Percentiles rank a stretch among this genome's conserved stretches.
phyloP scores from a whole-genome alignment of 2,888 invertebrate genomes.

The Bellardia bayeri region DNA sequence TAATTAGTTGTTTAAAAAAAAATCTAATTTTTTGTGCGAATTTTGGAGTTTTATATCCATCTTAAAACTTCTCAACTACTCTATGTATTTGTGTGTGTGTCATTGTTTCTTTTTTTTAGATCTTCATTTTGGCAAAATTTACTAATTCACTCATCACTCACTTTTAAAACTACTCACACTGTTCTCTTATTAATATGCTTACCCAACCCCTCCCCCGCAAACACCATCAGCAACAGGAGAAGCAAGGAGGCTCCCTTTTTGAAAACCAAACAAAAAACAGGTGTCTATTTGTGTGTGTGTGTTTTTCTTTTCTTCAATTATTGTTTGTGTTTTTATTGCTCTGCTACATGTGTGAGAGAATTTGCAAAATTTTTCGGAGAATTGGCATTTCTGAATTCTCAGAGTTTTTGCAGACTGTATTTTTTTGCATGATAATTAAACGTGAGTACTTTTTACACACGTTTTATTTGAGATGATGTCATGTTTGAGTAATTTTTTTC shows the following conservation, averaged over 20 bases:
- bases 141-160: constrained; percentile 55
- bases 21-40: constrained; percentile 15
- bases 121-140: constrained; percentile 57
- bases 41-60: constrained; percentile 21
- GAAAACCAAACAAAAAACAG: constrained; percentile 48
- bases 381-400: constrained; percentile 37
- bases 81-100: constrained; percentile 13
- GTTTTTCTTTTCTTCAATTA: background rate
- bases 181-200: background rate
- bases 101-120: constrained; percentile 50
- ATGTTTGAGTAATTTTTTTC: constrained; percentile 42
- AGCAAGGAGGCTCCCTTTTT: constrained; percentile 24
- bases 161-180: constrained; percentile 20
- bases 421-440: background rate
- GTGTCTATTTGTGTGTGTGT: constrained; percentile 61
- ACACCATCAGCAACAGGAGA: background rate
- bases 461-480: constrained; percentile 56
- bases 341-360: constrained; percentile 38
- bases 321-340: background rate
- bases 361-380: constrained; percentile 20
- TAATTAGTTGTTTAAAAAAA: constrained; percentile 40
- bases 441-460: constrained; percentile 33
- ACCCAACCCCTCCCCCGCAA: background rate
- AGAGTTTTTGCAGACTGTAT: constrained; percentile 20
- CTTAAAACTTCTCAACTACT: constrained; percentile 1